Evolutionary conservation across 1,140 invertebrate genomes (phyloP), one percentile per base, ranked within the genome.

Genomic region (Trichonephila inaurata): DNA sequence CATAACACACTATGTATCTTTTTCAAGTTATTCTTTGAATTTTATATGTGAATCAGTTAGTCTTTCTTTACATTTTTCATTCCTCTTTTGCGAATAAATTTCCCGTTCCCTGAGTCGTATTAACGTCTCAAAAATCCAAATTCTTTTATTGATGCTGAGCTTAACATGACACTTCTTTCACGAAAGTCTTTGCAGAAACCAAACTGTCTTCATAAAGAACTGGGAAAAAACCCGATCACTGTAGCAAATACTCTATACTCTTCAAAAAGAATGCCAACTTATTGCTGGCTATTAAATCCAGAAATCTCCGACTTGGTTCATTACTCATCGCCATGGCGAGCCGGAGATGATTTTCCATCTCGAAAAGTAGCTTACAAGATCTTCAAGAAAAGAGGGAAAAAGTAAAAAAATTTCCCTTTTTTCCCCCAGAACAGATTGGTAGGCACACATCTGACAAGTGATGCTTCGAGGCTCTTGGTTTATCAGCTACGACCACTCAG

Each of bases 401-500:
- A 51, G 7, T 51, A 51, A 51, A 69, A 69, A 28, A 69, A 8
- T 7, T 51, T 51, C 7, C 51, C 33, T 4, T 40, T 40, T 40
- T 69, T 69, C 14, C 24, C 10, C 21, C 6, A 12, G 66, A 69
- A 24, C 66, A 69, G 24, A 69, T 69, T 69, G 66, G n/a, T 69
- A 24, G 66, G n/a, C 24, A 24, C 66, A n/a, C 66, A 24, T 69
- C 24, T 69, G 66, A 69, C 66, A 69, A 69, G 24, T 69, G 66
- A 69, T 69, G 66, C 66, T 69, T n/a, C 14, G 12, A n/a, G 8
- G n/a, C 66, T n/a, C 66, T 19, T 21, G 66, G n/a, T 69, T 69
- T 69, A 69, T 69, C 66, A 69, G 66, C 24, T 69, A 12, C 66
- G 14, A 69, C 66, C 66, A 69, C 66, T 69, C 66, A 69, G 66